Conservation (phyloP, 92 coral and sea anemone genomes). For the Metridium senile region DNA sequence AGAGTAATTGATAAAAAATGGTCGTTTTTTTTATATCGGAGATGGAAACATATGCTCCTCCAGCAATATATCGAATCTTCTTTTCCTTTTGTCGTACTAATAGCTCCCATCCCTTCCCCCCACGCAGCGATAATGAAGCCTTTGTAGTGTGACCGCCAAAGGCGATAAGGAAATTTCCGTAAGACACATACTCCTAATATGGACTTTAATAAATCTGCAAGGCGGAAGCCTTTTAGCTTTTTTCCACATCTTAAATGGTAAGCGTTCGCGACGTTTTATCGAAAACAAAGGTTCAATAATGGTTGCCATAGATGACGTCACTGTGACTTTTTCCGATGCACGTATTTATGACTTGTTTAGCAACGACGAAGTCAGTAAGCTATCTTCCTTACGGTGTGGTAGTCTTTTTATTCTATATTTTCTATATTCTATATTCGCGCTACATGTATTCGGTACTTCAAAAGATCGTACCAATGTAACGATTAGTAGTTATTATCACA, state of each 20-base stretch:
- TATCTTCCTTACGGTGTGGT: too few relatives aligned
- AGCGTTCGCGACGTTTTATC: constrained; percentile 7
- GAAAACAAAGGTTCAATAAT: not conserved
- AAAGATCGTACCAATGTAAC: too few relatives aligned
- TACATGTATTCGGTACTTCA: too few relatives aligned
- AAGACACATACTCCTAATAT: not conserved
- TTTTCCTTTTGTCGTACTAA: not conserved
- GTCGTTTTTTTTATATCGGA: not conserved
- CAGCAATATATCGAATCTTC: not conserved
- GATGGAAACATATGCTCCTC: not conserved
- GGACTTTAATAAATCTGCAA: not conserved
- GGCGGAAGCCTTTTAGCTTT: constrained; percentile 16
- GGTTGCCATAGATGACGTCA: not conserved
- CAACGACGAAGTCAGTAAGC: not conserved
- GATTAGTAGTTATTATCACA: too few relatives aligned
- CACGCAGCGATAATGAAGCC: not conserved
- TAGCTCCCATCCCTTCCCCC: not conserved
- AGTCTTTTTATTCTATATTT: too few relatives aligned
- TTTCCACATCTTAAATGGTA: not conserved
- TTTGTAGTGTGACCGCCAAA: not conserved
- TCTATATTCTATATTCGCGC: too few relatives aligned
- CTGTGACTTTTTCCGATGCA: not conserved
- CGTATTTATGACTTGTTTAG: too few relatives aligned
- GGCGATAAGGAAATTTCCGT: not conserved
- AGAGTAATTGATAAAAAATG: not conserved